Percentiles rank a stretch among this genome's conserved stretches.
These are phyloP conservation scores for Eulemur albifrons DNA, from an alignment of 2,797 vertebrate species.

Conservation along the genomic window DNA sequence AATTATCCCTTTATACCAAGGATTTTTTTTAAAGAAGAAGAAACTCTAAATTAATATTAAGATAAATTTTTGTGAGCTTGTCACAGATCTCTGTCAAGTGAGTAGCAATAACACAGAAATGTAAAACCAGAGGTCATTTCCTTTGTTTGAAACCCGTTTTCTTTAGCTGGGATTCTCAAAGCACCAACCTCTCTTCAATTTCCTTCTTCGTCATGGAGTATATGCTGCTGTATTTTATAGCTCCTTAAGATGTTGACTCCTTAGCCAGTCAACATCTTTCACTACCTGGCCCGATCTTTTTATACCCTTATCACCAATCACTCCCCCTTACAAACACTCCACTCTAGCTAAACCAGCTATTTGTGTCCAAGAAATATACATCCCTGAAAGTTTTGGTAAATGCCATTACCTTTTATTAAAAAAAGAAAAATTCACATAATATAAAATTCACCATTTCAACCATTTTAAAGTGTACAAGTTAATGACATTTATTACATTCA, in stretches of 20 bases:
- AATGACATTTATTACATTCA: not conserved
- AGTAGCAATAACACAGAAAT: not conserved
- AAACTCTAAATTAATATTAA: not conserved
- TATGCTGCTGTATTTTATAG: not conserved
- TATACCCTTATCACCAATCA: not conserved
- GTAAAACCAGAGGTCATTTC: not conserved
- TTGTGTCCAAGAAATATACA: not conserved
- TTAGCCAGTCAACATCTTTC: not conserved
- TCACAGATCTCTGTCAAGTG: not conserved
- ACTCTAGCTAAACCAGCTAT: not conserved
- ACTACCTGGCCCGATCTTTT: not conserved
- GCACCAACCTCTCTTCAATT: not conserved
- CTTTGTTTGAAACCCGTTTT: not conserved
- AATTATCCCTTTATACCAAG: not conserved
- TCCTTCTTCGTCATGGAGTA: not conserved
- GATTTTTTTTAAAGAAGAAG: not conserved
- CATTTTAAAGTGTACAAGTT: not conserved
- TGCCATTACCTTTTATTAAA: not conserved
- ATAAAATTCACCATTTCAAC: constrained; percentile 1
- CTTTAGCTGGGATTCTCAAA: not conserved
- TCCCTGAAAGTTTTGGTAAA: not conserved
- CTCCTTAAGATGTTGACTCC: not conserved
- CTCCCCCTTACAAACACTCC: not conserved
- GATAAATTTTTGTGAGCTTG: not conserved
- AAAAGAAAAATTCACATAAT: not conserved